A percentile compares a stretch with the other conserved stretches of the same genome.
These are phyloP conservation scores for Heliothis virescens DNA, from an alignment of 1,140 invertebrate genomes.

Conservation along the genomic window DNA sequence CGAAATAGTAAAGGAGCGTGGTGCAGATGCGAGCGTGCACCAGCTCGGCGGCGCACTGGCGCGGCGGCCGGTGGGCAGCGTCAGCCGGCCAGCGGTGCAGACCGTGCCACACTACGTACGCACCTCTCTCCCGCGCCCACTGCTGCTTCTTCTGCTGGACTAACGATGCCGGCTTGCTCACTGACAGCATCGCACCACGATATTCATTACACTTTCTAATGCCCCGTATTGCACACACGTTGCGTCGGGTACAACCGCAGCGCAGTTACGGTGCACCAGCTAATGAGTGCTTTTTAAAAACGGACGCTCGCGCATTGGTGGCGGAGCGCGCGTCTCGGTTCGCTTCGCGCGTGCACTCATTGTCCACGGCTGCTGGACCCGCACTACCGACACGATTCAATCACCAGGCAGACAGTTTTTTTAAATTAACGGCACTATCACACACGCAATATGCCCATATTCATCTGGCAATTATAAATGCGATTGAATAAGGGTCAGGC, in stretches of 20 bases:
- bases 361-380: conserved; percentile 66
- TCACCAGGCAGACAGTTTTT: conserved; percentile 62
- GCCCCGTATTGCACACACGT: conserved; percentile 76
- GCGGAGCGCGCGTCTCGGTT: conserved; percentile 74
- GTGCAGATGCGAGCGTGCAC: conserved; percentile 53
- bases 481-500: conserved; percentile 48
- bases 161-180: conserved; percentile 86
- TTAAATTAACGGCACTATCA: conserved; percentile 60
- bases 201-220: conserved; percentile 84
- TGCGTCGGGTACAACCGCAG: conserved; percentile 70
- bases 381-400: conserved; percentile 57
- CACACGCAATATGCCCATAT: conserved; percentile 33
- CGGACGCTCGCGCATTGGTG: conserved; percentile 74
- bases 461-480: conserved; percentile 49
- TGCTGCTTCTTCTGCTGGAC: conserved; percentile 91
- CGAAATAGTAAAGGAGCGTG: conserved; percentile 56
- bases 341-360: conserved; percentile 79
- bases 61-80: conserved; percentile 17
- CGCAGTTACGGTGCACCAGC: conserved; percentile 79
- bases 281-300: conserved; percentile 81
- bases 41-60: conserved; percentile 33
- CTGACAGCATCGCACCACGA: conserved; percentile 81
- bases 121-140: conserved; percentile 92
- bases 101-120: conserved; percentile 57
- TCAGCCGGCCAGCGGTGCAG: conserved; percentile 9